Percentiles rank a stretch among this genome's conserved stretches.
Evolutionary conservation across 2,888 invertebrate genomes (phyloP).

Genomic region (Ophraella communa): DNA sequence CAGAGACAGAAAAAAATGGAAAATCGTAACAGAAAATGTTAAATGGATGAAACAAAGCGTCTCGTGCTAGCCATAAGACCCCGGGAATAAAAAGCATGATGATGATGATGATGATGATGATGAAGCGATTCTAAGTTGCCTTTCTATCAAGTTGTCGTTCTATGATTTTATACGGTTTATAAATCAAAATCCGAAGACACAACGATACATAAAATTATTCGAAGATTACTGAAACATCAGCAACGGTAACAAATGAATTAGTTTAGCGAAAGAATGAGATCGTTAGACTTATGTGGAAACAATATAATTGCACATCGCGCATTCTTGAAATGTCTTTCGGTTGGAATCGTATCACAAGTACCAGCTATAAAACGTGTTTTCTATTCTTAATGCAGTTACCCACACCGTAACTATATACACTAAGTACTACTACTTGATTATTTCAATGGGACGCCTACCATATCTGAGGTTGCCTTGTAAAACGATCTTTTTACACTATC

Average conservation of each 20-base stretch:
- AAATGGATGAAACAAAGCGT: no score
- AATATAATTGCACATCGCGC: conserved; percentile 33
- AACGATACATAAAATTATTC: conserved; percentile 13
- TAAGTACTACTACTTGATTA: conserved; percentile 41
- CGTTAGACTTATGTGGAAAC: conserved; percentile 34
- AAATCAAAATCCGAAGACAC: neutral
- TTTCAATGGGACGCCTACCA: conserved; percentile 42
- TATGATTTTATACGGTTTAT: no score
- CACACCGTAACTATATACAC: conserved; percentile 42
- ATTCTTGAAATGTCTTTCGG: conserved; percentile 35
- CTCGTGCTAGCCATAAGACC: no score
- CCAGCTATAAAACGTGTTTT: conserved; percentile 43
- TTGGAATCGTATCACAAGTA: conserved; percentile 40
- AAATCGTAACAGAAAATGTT: no score
- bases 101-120: no score
- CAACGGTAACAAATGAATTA: conserved; percentile 31
- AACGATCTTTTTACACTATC: conserved; percentile 16
- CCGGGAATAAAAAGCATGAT: no score
- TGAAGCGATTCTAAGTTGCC: no score
- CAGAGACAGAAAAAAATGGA: no score
- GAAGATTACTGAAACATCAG: conserved; percentile 1
- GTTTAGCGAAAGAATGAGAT: conserved; percentile 26
- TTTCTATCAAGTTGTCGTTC: no score
- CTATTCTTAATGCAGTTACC: conserved; percentile 40
- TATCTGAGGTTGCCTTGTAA: conserved; percentile 23